phyloP scores from a whole-genome alignment of 2,797 vertebrate genomes.

The Phalloptychus januarius region DNA sequence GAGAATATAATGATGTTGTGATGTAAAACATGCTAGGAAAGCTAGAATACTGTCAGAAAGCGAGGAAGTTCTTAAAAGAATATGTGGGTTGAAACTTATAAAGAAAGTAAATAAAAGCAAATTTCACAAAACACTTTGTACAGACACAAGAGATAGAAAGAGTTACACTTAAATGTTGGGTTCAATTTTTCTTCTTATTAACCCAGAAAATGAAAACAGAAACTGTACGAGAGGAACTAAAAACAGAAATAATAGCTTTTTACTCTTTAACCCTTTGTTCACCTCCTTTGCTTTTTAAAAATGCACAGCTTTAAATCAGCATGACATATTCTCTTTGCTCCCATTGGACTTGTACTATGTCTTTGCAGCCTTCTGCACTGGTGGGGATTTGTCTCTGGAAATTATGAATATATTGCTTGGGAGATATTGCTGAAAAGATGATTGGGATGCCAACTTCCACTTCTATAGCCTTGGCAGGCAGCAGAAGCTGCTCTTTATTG shows the following conservation, averaged over 20 bases:
- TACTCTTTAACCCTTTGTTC: not conserved
- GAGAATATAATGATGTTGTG: not conserved
- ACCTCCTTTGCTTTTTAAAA: slow-evolving; percentile 5
- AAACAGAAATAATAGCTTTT: not conserved
- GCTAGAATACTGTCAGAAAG: not conserved
- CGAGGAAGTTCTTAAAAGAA: not conserved
- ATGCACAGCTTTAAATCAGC: slow-evolving; percentile 1
- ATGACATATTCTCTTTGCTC: not conserved
- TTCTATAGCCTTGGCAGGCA: not conserved
- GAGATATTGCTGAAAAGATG: slow-evolving; percentile 9
- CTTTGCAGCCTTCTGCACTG: not conserved
- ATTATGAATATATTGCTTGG: slow-evolving; percentile 16
- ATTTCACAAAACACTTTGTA: not conserved
- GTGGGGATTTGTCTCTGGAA: slow-evolving; percentile 17
- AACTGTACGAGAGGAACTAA: not conserved
- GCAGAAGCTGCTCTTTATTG: slow-evolving; percentile 11
- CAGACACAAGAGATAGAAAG: not conserved
- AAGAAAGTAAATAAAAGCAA: not conserved
- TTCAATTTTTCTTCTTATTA: not conserved
- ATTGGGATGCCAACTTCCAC: slow-evolving; percentile 2
- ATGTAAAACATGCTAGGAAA: not conserved
- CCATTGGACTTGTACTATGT: not conserved
- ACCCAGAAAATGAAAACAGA: not conserved
- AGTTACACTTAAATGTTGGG: not conserved
- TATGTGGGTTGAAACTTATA: not conserved